These are phyloP conservation scores for Actias luna DNA, from an alignment of 2,888 invertebrate genomes.

Conservation along the genomic window DNA sequence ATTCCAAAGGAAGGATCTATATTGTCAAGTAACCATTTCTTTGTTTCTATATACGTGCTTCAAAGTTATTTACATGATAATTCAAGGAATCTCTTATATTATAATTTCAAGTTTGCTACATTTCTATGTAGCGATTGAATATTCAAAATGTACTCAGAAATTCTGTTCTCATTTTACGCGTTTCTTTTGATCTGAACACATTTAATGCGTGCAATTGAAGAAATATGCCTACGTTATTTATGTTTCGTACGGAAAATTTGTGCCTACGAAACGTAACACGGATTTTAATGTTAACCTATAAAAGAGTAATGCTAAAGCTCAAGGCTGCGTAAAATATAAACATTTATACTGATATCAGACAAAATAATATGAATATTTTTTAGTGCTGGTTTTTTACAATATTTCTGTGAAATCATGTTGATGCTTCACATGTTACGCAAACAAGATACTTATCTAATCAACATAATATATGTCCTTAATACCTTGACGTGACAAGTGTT, in stretches of 20 bases:
- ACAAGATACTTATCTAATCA: too few species aligned
- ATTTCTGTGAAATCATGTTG: too few species aligned
- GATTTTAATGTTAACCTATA: neutral
- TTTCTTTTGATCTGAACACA: constrained; percentile 5
- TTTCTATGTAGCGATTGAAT: neutral
- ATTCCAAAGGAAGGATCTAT: too few species aligned
- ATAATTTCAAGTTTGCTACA: neutral
- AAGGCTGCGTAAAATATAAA: neutral
- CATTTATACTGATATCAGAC: too few species aligned
- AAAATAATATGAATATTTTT: too few species aligned
- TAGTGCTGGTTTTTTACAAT: too few species aligned
- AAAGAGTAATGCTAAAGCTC: neutral
- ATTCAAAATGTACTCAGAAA: neutral
- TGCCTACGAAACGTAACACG: neutral
- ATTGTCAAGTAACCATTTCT: too few species aligned
- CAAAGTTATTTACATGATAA: neutral
- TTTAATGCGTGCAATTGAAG: neutral
- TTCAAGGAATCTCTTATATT: too few species aligned
- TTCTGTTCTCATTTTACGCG: neutral
- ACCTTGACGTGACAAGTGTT: too few species aligned
- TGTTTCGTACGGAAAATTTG: neutral
- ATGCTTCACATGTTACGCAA: too few species aligned
- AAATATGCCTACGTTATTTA: neutral
- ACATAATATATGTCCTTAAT: too few species aligned
- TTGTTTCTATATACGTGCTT: too few species aligned